A percentile compares a stretch with the other conserved stretches of the same genome.
Evolutionary conservation across 2,797 vertebrate genomes (phyloP).

Genomic region (Cygnus olor): DNA sequence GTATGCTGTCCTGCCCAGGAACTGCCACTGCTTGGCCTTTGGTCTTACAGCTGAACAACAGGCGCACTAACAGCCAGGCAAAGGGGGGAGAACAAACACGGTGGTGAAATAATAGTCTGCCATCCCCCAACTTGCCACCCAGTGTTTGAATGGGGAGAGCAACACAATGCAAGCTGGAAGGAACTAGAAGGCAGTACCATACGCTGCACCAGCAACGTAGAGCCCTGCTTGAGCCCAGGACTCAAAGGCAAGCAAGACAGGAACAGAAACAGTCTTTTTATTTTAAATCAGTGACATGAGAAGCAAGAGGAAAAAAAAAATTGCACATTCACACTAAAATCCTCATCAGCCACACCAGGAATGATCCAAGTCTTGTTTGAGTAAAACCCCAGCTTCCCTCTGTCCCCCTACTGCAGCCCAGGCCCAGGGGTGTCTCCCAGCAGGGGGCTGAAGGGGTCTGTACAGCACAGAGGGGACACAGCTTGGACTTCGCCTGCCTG

Average conservation of each 20-base stretch:
- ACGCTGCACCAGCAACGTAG: neutral
- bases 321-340: constrained; percentile 77
- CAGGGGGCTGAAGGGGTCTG: neutral
- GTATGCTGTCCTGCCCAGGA: neutral
- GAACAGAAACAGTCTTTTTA: constrained; percentile 75
- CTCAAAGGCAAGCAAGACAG: fast-evolving
- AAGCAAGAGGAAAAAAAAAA: constrained; percentile 72
- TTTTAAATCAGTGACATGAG: constrained; percentile 75
- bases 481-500: too few species aligned
- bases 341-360: constrained; percentile 70
- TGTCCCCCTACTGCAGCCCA: fast-evolving
- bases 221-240: neutral
- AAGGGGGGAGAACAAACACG: neutral
- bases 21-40: neutral
- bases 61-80: neutral
- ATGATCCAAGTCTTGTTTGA: constrained; percentile 60
- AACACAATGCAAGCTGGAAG: neutral
- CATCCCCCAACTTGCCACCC: neutral
- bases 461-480: neutral
- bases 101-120: neutral
- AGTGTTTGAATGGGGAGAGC: neutral
- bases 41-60: neutral
- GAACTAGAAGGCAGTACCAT: too few species aligned
- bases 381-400: constrained; percentile 34
- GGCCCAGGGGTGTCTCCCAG: neutral